phyloP scores from a whole-genome alignment of 2,113 vertebrate species.

The Sclerurus mexicanus region DNA sequence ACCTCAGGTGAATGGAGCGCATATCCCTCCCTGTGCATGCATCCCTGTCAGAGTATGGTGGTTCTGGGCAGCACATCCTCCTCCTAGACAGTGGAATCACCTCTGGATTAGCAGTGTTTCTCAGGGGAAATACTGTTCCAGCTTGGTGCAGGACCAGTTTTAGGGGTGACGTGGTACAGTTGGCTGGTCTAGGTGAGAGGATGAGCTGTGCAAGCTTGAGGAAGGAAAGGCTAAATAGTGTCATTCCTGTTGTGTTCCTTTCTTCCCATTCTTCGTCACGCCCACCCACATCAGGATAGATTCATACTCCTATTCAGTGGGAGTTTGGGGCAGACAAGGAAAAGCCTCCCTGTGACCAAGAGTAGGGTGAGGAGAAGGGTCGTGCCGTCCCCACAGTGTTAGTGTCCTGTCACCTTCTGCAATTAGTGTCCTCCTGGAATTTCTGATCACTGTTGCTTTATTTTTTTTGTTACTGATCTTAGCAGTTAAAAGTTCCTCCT shows the following conservation, averaged over 20 bases:
- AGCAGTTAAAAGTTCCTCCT: neutral
- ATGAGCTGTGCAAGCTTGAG: neutral
- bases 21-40: neutral
- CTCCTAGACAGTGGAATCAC: neutral
- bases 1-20: neutral
- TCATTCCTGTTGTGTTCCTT: neutral
- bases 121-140: neutral
- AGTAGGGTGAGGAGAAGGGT: neutral
- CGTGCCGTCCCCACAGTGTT: neutral
- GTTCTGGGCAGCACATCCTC: neutral
- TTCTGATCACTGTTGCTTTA: neutral
- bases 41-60: neutral
- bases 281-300: accelerated
- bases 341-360: neutral
- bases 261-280: neutral
- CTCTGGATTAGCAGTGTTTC: neutral
- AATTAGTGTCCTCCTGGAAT: neutral
- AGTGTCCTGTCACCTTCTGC: neutral
- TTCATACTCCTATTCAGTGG: neutral
- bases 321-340: neutral
- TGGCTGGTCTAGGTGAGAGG: neutral
- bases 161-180: neutral
- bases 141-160: neutral
- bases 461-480: neutral
- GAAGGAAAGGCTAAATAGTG: neutral